These are phyloP conservation scores for Colaptes auratus DNA, from an alignment of 2,113 vertebrate species.

Conservation along the genomic window DNA sequence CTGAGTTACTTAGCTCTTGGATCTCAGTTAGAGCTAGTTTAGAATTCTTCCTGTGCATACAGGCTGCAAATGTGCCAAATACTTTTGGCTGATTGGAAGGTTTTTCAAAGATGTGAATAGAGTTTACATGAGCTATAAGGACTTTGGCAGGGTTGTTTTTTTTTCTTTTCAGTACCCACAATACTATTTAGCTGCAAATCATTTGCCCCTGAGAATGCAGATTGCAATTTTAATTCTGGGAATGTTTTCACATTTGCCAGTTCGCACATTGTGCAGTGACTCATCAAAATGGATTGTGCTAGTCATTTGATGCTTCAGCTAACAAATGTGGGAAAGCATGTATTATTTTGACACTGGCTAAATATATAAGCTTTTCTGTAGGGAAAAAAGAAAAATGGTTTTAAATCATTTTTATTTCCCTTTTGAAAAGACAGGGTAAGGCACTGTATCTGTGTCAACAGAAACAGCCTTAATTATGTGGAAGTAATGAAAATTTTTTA, in stretches of 20 bases:
- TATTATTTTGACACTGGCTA: not conserved
- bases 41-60: not conserved
- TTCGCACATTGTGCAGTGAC: not conserved
- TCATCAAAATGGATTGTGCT: slow-evolving; percentile 28
- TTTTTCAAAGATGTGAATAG: not conserved
- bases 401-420: not conserved
- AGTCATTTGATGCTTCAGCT: slow-evolving; percentile 13
- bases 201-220: slow-evolving; percentile 10
- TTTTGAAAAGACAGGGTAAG: not conserved
- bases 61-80: not conserved
- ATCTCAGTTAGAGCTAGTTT: not conserved
- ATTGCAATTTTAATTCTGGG: not conserved
- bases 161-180: not conserved
- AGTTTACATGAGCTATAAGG: not conserved
- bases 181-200: not conserved
- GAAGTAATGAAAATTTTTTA: not conserved
- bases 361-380: not conserved
- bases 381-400: not conserved
- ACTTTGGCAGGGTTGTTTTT: not conserved
- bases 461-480: not conserved
- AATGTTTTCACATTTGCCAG: slow-evolving; percentile 11
- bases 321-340: slow-evolving; percentile 3
- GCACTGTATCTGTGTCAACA: not conserved
- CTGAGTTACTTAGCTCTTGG: not conserved
- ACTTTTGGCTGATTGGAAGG: not conserved